These are phyloP conservation scores for Meteorus cinctellus DNA, from an alignment of 2,888 invertebrate species.

Conservation along the genomic window DNA sequence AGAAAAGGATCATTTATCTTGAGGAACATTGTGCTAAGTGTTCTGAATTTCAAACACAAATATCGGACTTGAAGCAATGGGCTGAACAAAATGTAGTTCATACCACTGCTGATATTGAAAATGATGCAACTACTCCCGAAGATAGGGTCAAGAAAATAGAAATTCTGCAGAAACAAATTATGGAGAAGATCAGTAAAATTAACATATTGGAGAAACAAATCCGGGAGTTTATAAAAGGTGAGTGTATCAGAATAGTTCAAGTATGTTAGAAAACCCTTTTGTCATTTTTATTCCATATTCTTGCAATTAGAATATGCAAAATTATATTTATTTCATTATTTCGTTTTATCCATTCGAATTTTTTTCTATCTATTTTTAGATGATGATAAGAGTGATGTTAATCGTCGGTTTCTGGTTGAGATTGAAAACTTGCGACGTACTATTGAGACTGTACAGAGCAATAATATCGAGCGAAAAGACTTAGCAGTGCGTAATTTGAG, in stretches of 20 bases:
- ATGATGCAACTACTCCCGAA: slow-evolving; percentile 87
- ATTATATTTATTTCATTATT: slow-evolving; percentile 19
- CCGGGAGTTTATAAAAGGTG: slow-evolving; percentile 79
- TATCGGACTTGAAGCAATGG: slow-evolving; percentile 87
- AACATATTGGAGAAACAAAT: slow-evolving; percentile 86
- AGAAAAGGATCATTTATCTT: slow-evolving; percentile 85
- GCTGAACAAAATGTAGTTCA: slow-evolving; percentile 86
- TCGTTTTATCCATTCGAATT: slow-evolving; percentile 21
- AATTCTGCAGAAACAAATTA: slow-evolving; percentile 83
- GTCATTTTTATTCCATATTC: background rate
- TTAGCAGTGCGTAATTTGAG: slow-evolving; percentile 85
- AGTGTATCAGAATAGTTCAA: slow-evolving; percentile 31
- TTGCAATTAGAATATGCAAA: slow-evolving; percentile 2
- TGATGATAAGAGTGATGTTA: slow-evolving; percentile 82
- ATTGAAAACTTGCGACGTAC: slow-evolving; percentile 84
- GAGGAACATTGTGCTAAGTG: slow-evolving; percentile 88
- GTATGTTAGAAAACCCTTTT: background rate
- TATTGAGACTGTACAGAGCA: slow-evolving; percentile 84
- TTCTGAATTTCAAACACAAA: slow-evolving; percentile 84
- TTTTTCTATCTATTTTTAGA: slow-evolving; percentile 62
- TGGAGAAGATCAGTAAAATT: slow-evolving; percentile 83
- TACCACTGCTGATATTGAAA: slow-evolving; percentile 82
- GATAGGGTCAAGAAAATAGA: slow-evolving; percentile 86
- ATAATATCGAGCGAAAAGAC: slow-evolving; percentile 84
- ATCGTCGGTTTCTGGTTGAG: slow-evolving; percentile 81